Evolutionary conservation across 1,140 invertebrate species (phyloP).

Genomic region (Portunus trituberculatus): DNA sequence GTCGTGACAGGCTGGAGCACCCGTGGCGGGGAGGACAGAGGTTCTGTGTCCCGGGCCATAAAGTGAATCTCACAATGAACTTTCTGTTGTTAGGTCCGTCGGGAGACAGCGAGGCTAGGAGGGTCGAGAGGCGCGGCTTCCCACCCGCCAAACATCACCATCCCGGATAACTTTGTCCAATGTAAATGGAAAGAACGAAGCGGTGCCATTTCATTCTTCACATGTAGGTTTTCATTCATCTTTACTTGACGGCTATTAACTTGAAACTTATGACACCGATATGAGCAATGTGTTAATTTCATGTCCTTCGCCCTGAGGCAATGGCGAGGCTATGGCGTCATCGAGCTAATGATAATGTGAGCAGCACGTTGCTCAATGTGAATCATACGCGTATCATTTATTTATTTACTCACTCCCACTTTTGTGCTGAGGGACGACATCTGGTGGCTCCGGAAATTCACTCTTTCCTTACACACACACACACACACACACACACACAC

Average conservation of each 20-base stretch:
- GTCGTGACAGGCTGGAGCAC: not conserved
- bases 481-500: too few relatives aligned
- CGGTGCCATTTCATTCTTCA: not conserved
- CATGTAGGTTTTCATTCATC: not conserved
- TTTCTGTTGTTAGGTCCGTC: not conserved
- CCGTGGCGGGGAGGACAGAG: not conserved
- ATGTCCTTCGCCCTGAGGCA: too few relatives aligned
- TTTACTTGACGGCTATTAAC: not conserved
- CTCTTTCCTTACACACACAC: too few relatives aligned
- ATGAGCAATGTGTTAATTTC: too few relatives aligned
- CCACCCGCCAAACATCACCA: not conserved
- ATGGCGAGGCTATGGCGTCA: too few relatives aligned
- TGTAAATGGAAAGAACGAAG: not conserved
- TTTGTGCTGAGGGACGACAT: too few relatives aligned
- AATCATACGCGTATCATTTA: too few relatives aligned
- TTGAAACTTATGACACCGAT: too few relatives aligned
- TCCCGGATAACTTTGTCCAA: not conserved
- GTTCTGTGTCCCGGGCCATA: not conserved
- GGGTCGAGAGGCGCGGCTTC: not conserved
- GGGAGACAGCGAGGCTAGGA: not conserved
- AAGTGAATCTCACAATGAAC: conserved; percentile 22
- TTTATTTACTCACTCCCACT: too few relatives aligned
- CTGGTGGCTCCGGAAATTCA: too few relatives aligned
- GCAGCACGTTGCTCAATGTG: too few relatives aligned
- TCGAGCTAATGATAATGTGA: too few relatives aligned